Conservation (phyloP, 1,140 invertebrate species). For the Homarus americanus region DNA sequence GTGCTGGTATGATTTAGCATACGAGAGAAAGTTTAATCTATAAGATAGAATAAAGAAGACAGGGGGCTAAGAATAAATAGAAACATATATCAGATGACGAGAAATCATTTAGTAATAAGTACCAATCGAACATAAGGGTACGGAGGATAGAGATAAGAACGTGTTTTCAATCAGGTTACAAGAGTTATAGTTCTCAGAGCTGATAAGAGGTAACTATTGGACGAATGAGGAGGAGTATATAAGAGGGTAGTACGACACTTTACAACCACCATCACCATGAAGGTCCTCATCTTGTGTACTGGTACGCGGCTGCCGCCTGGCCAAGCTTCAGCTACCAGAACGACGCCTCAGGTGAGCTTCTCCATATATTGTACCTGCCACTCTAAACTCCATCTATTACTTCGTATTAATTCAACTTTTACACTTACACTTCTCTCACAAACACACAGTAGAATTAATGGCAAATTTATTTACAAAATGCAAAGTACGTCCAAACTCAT, state of each 20-base stretch:
- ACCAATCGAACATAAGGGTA: not conserved
- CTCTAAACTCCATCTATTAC: too few species aligned
- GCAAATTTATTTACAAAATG: too few species aligned
- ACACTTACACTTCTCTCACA: too few species aligned
- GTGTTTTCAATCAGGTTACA: too few species aligned
- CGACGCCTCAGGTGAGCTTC: slow-evolving; percentile 13
- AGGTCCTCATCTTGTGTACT: slow-evolving; percentile 25
- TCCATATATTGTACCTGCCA: not conserved
- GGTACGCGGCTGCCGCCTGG: slow-evolving; percentile 37
- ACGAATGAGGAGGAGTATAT: not conserved
- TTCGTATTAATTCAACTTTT: too few species aligned
- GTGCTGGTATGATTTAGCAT: too few species aligned
- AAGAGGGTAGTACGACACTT: not conserved
- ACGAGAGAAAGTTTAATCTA: too few species aligned
- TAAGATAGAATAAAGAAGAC: too few species aligned
- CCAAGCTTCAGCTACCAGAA: slow-evolving; percentile 21
- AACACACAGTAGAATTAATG: too few species aligned
- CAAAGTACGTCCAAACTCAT: too few species aligned
- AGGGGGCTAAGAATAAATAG: too few species aligned
- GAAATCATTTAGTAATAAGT: not conserved
- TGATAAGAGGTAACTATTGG: not conserved
- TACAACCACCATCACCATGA: slow-evolving; percentile 11
- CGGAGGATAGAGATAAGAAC: not conserved
- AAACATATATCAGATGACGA: not conserved
- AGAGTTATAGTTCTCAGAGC: not conserved